Percentiles rank a stretch among this genome's conserved stretches.
Conservation (phyloP, 2,797 vertebrate genomes). For the Anniella stebbinsi region DNA sequence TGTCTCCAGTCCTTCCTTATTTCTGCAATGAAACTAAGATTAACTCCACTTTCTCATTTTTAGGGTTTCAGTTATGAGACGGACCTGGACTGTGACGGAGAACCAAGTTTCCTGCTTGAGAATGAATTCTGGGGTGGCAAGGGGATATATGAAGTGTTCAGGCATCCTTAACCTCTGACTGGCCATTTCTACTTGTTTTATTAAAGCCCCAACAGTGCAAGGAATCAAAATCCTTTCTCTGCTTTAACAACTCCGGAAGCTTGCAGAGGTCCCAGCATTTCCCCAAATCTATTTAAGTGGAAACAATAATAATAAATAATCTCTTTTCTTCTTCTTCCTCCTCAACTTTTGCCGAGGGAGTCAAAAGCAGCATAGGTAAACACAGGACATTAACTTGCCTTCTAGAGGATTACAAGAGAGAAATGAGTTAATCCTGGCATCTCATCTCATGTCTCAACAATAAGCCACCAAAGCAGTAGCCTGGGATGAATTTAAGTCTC, state of each 20-base stretch:
- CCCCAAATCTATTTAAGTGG: conserved; percentile 68
- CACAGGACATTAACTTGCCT: conserved; percentile 65
- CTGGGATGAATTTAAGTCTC: not conserved
- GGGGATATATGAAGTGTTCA: conserved; percentile 63
- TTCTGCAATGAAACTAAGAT: not conserved
- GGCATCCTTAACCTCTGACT: conserved; percentile 67
- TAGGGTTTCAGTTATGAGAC: conserved; percentile 18
- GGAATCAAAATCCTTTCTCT: conserved; percentile 67
- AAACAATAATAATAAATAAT: conserved; percentile 66
- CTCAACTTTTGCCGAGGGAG: conserved; percentile 74
- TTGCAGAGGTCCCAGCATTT: conserved; percentile 69
- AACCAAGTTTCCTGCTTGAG: conserved; percentile 64
- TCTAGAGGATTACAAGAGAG: conserved; percentile 58
- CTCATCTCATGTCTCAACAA: conserved; percentile 44
- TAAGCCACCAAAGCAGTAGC: not conserved
- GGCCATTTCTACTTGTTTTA: conserved; percentile 62
- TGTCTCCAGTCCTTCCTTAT: not conserved
- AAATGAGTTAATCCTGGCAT: conserved; percentile 69
- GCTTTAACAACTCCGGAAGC: conserved; percentile 52
- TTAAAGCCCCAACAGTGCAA: conserved; percentile 71
- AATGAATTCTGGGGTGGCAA: conserved; percentile 54
- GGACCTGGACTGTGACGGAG: conserved; percentile 33
- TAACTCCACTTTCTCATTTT: not conserved
- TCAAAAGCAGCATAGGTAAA: conserved; percentile 70
- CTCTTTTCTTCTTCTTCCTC: conserved; percentile 72